Base-by-base conservation (phyloP, 2,113 vertebrate genomes). In the Passer montanus region DNA sequence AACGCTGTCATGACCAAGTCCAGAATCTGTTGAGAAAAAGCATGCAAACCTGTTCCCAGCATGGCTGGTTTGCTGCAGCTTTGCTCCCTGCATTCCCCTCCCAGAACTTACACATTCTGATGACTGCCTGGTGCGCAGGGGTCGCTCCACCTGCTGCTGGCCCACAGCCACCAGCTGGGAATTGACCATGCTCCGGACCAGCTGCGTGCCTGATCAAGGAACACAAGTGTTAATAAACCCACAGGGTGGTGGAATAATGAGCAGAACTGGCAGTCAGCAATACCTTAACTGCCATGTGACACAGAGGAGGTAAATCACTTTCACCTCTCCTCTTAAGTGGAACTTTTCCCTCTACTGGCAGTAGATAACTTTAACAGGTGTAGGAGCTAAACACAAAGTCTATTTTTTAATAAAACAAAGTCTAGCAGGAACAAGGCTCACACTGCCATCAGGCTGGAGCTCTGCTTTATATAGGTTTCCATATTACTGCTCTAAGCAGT, bases 31-130 rank as follows among this genome's bases (percentile, higher is more conserved):
- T 44, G 35, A 74, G 50, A 58, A 66, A 53, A 59, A 3, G 16
- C 31, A 19, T n/a, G 56, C 55, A 85, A 70, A 55, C 7, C 37
- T 50, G 52, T 16, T 81, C 31, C 85, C 50, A 80, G 44, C 66
- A 49, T 1, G 35, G 47, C 47, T 91, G 37, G 23, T 43, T 90
- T 90, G 87, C 69, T 87, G 28, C 63, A 90, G 55, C 59, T 64
- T 28, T 84, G 47, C 53, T 86, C 26, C 82, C 69, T 90, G 50
- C 74, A 92, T 44, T 16, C 11, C 73, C 59, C 3, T 70, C 63
- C 33, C 55, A 47, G 70, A 87, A 98, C 99, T 99, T 98, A 99
- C 99, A 97, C 99, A 99, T 98, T 99, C 99, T 52, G 99, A 99
- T 3, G 98, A 95, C 91, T 99, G 99, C 60, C 99, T 98, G 92